Conservation (phyloP, 2,888 invertebrate species). For the Rhimphoctona megacephalus region DNA sequence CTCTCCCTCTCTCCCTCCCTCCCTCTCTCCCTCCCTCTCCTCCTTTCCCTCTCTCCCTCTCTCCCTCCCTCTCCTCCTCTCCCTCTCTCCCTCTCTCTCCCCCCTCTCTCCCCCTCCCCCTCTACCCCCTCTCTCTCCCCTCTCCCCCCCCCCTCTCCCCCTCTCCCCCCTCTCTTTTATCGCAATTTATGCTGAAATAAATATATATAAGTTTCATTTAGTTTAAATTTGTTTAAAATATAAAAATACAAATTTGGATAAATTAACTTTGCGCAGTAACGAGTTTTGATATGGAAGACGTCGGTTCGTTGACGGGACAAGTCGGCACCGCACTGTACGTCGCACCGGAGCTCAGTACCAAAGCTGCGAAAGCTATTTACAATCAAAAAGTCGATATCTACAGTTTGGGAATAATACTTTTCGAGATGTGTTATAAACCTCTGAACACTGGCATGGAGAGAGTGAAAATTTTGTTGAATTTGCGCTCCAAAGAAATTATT, state of each 20-base stretch:
- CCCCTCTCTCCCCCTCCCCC: no score
- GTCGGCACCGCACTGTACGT: constrained; percentile 98
- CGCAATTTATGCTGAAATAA: no score
- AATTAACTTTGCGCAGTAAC: constrained; percentile 75
- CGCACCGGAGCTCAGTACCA: constrained; percentile 94
- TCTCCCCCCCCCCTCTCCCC: no score
- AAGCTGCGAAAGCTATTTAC: constrained; percentile 90
- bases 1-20: no score
- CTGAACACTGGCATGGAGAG: constrained; percentile 96
- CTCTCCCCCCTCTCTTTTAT: no score
- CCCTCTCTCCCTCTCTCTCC: no score
- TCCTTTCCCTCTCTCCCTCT: no score
- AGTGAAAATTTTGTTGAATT: constrained; percentile 90
- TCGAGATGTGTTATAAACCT: constrained; percentile 97
- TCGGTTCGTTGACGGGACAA: constrained; percentile 90
- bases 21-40: no score
- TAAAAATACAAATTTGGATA: constrained; percentile 60
- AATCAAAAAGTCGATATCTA: constrained; percentile 93
- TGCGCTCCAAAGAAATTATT: constrained; percentile 89
- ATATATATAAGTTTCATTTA: background rate
- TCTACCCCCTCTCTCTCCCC: no score
- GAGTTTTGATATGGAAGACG: constrained; percentile 80
- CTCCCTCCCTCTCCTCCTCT: no score
- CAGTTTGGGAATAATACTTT: constrained; percentile 95
- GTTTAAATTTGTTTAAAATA: background rate